These are phyloP conservation scores for Menura novaehollandiae DNA, from an alignment of 2,113 vertebrate species.

Conservation along the genomic window DNA sequence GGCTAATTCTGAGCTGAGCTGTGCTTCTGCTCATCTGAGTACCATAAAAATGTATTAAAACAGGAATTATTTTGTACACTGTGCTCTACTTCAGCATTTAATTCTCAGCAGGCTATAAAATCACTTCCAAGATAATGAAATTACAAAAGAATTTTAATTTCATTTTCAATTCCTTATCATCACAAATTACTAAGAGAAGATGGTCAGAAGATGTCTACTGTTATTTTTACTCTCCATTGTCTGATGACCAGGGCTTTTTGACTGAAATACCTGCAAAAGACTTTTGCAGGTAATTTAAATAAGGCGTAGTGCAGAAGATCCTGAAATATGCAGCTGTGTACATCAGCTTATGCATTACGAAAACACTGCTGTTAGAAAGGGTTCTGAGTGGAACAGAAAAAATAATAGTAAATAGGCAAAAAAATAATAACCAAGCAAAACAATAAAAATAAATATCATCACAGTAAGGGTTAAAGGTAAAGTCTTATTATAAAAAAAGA, in stretches of 20 bases:
- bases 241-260: neutral
- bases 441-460: neutral
- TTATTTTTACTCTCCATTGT: neutral
- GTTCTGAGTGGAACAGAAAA: neutral
- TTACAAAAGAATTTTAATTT: constrained; percentile 76
- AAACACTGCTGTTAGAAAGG: neutral
- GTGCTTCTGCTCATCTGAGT: constrained; percentile 60
- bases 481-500: neutral
- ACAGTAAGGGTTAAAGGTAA: neutral
- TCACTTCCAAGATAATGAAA: constrained; percentile 72
- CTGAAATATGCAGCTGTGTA: neutral
- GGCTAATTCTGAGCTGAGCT: constrained; percentile 61
- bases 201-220: constrained; percentile 21
- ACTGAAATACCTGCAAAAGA: neutral
- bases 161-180: constrained; percentile 65
- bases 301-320: neutral
- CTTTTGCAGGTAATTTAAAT: neutral
- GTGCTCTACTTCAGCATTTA: constrained; percentile 53
- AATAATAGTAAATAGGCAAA: neutral
- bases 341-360: neutral
- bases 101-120: constrained; percentile 73
- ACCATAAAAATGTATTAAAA: constrained; percentile 71
- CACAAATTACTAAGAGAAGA: constrained; percentile 65
- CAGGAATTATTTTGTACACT: constrained; percentile 76
- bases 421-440: neutral